phyloP scores from a whole-genome alignment of 2,797 vertebrate species.

The Acipenser ruthenus region DNA sequence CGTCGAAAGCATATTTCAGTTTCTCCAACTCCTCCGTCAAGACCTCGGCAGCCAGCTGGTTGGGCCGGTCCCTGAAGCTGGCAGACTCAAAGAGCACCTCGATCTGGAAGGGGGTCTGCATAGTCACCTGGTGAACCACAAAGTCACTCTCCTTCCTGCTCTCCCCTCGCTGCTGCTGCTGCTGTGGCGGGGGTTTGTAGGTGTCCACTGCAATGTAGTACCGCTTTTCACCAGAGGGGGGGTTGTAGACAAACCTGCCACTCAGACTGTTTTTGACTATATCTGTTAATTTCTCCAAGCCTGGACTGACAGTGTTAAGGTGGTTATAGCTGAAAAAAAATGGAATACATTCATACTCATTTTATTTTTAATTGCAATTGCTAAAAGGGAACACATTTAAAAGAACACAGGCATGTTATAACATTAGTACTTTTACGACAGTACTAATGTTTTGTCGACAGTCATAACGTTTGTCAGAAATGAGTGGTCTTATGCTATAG shows the following conservation, averaged over 20 bases:
- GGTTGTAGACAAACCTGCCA: conserved; percentile 63
- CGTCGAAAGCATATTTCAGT: conserved; percentile 52
- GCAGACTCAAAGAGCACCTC: conserved; percentile 85
- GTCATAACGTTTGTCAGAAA: too few relatives aligned
- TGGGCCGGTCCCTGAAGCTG: conserved; percentile 54
- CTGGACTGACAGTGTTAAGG: conserved; percentile 66
- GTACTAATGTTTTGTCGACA: too few relatives aligned
- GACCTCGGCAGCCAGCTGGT: conserved; percentile 54
- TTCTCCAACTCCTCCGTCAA: conserved; percentile 64
- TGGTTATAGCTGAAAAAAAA: conserved; percentile 72
- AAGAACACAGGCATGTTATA: too few relatives aligned
- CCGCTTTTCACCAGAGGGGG: conserved; percentile 59
- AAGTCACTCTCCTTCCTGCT: conserved; percentile 56
- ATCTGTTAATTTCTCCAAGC: conserved; percentile 78
- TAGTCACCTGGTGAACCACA: conserved; percentile 82
- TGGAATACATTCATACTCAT: too few relatives aligned
- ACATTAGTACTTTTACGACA: too few relatives aligned
- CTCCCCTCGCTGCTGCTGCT: conserved; percentile 45
- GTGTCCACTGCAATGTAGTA: conserved; percentile 71
- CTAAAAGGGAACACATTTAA: too few relatives aligned
- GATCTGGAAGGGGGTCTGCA: conserved; percentile 68
- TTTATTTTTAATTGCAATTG: too few relatives aligned
- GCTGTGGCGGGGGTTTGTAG: conserved; percentile 49
- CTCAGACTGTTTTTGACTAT: conserved; percentile 75
- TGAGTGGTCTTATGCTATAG: too few relatives aligned